These are phyloP conservation scores for Dermolepida albohirtum DNA, from an alignment of 2,888 invertebrate genomes.

Conservation along the genomic window DNA sequence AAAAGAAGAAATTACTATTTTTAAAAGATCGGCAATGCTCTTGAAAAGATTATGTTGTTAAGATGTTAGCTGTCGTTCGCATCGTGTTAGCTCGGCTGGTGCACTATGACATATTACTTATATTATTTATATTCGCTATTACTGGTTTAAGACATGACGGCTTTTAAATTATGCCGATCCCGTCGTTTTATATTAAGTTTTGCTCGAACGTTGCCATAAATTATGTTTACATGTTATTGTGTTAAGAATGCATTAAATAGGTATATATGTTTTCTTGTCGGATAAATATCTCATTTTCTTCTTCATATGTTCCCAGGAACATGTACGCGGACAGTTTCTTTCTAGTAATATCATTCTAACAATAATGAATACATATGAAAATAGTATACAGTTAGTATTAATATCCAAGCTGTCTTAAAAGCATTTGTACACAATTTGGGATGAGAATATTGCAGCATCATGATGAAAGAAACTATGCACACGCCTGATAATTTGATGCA, in stretches of 20 bases:
- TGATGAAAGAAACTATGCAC: no score
- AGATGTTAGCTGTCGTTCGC: constrained; percentile 30
- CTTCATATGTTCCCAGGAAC: no score
- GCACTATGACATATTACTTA: constrained; percentile 23
- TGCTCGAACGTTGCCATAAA: constrained; percentile 9
- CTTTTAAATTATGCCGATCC: constrained; percentile 9
- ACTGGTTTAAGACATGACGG: constrained; percentile 13
- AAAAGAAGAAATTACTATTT: neutral
- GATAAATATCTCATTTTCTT: no score
- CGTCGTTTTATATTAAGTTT: constrained; percentile 4
- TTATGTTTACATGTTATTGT: constrained; percentile 1
- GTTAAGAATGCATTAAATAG: no score
- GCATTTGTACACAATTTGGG: no score
- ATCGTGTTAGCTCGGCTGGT: constrained; percentile 15
- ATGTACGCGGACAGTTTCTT: no score
- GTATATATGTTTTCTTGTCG: no score
- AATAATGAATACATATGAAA: no score
- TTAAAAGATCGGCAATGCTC: constrained; percentile 12
- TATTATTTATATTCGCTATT: constrained; percentile 21
- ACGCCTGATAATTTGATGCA: neutral
- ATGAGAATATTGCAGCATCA: no score
- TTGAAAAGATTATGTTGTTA: constrained; percentile 9
- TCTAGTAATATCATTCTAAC: no score
- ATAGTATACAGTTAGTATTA: no score
- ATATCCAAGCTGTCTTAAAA: no score